Evolutionary conservation across 2,113 vertebrate genomes (phyloP).

Genomic region (Nothobranchius furzeri): DNA sequence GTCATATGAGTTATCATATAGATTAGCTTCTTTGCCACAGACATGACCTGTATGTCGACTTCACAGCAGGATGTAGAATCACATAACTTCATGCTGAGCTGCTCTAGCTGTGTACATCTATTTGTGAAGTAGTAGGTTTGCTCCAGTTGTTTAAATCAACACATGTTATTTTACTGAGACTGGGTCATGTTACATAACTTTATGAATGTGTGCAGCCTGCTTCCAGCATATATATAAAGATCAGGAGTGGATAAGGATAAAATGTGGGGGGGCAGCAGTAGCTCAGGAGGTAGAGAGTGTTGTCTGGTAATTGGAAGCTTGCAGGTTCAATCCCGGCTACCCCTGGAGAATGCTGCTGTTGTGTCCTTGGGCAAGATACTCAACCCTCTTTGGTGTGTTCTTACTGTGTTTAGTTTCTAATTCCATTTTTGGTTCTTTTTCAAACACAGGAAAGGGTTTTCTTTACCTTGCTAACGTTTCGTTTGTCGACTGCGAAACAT

Average conservation of each 20-base stretch:
- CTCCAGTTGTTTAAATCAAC: constrained; percentile 52
- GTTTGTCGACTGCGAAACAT: too few species aligned
- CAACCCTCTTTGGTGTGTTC: too few species aligned
- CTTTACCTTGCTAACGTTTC: too few species aligned
- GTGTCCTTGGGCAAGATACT: too few species aligned
- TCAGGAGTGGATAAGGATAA: neutral
- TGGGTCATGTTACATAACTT: constrained; percentile 4
- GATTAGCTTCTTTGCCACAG: constrained; percentile 59
- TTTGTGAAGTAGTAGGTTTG: constrained; percentile 37
- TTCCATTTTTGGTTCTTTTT: too few species aligned
- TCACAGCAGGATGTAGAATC: constrained; percentile 18
- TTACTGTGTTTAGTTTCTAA: too few species aligned
- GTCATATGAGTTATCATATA: constrained; percentile 59
- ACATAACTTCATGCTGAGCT: constrained; percentile 26
- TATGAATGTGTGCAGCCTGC: neutral
- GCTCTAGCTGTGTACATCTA: constrained; percentile 7
- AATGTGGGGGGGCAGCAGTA: constrained; percentile 1
- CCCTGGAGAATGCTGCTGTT: too few species aligned
- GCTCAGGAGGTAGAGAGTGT: too few species aligned
- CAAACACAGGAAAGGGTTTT: too few species aligned
- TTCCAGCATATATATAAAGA: constrained; percentile 1
- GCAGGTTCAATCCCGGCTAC: too few species aligned
- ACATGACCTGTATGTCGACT: constrained; percentile 29
- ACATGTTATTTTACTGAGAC: constrained; percentile 47
- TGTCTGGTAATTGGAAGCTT: too few species aligned